These are phyloP conservation scores for Danio albolineatus DNA, from an alignment of 2,797 vertebrate species.

Conservation along the genomic window DNA sequence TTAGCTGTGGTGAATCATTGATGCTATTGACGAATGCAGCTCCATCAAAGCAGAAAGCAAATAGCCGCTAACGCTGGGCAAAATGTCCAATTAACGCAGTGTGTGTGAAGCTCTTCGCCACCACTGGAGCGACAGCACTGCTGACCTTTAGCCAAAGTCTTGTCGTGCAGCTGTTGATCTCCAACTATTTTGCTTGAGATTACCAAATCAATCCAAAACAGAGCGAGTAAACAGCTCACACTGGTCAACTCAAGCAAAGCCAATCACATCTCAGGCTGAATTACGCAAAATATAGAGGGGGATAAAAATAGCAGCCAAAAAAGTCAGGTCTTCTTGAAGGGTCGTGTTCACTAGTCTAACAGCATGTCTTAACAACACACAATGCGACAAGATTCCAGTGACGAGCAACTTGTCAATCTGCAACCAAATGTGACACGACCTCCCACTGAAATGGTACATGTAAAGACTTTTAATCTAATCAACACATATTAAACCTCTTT, in stretches of 20 bases:
- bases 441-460: too few species aligned
- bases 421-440: too few species aligned
- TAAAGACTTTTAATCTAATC: too few species aligned
- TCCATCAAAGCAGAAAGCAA: constrained; percentile 60
- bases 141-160: constrained; percentile 29
- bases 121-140: background rate
- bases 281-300: background rate
- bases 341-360: too few species aligned
- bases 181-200: constrained; percentile 25
- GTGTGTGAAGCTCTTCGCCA: background rate
- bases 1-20: constrained; percentile 53
- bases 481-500: too few species aligned
- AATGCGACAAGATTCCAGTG: too few species aligned
- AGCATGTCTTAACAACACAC: too few species aligned
- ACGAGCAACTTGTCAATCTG: too few species aligned
- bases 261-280: background rate
- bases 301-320: background rate
- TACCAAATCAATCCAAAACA: constrained; percentile 22
- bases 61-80: constrained; percentile 34
- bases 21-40: constrained; percentile 51
- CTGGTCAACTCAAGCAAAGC: constrained; percentile 6
- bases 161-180: constrained; percentile 18
- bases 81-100: constrained; percentile 23
- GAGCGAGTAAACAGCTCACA: background rate
- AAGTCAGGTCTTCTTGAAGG: too few species aligned